Evolutionary conservation across 2,797 vertebrate species (phyloP).

Genomic region (Falco concolor): DNA sequence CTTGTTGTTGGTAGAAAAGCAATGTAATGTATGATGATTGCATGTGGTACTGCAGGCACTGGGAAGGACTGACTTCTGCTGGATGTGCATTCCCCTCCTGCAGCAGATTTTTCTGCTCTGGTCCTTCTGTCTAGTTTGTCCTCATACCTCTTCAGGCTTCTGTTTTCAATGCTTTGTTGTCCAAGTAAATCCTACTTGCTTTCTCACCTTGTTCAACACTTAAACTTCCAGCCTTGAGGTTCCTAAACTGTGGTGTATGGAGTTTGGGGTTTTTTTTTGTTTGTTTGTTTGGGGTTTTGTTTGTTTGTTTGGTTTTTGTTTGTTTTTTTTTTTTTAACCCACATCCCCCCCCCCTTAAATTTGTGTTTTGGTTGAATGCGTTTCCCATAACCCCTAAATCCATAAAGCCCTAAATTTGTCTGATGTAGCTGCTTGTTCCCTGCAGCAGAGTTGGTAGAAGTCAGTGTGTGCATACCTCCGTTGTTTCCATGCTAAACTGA

Average conservation of each 20-base stretch:
- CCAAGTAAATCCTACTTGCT: background rate
- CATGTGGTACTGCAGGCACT: accelerated
- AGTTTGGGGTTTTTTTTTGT: accelerated
- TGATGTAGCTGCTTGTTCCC: background rate
- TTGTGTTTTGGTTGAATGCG: background rate
- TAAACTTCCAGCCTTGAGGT: background rate
- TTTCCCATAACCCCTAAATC: background rate
- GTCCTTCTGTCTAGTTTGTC: background rate
- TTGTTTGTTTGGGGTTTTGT: too few species aligned
- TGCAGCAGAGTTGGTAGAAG: background rate
- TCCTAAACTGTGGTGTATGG: background rate
- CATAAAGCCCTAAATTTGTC: background rate
- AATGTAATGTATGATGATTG: background rate
- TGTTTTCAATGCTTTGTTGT: background rate
- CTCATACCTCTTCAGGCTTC: background rate
- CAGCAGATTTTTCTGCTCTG: background rate
- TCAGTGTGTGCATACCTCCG: background rate
- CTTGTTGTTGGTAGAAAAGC: background rate
- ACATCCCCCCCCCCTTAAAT: background rate
- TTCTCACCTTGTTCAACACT: background rate
- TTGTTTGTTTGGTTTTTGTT: background rate
- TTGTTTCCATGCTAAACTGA: background rate
- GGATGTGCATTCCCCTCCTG: background rate
- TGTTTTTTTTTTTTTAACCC: too few species aligned
- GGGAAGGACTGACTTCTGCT: background rate